phyloP scores from a whole-genome alignment of 2,113 vertebrate species.

The Datnioides undecimradiatus region DNA sequence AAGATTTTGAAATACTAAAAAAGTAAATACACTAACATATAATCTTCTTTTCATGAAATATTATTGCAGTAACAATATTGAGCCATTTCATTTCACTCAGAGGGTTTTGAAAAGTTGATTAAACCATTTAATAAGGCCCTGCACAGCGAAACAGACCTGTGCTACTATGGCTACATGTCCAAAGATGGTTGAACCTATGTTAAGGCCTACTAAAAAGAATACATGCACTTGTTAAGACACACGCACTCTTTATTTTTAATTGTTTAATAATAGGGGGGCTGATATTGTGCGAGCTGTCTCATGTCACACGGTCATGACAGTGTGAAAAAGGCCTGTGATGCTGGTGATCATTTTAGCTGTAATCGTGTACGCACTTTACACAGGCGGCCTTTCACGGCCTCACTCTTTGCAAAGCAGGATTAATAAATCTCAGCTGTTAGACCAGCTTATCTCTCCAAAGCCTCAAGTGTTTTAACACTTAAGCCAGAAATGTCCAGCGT shows the following conservation, averaged over 20 bases:
- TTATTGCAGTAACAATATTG: background rate
- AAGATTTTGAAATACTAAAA: background rate
- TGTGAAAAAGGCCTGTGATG: background rate
- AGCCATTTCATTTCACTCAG: background rate
- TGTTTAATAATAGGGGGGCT: background rate
- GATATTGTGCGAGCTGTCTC: background rate
- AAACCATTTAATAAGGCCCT: background rate
- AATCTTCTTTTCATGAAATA: background rate
- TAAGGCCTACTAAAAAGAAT: background rate
- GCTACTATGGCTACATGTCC: background rate
- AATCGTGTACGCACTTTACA: constrained; percentile 11
- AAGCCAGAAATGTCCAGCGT: constrained; percentile 33
- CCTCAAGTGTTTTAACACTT: constrained; percentile 37
- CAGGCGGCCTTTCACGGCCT: constrained; percentile 50
- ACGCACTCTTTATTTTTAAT: background rate
- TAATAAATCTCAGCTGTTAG: constrained; percentile 42
- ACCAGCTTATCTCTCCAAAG: constrained; percentile 54
- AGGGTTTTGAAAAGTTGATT: background rate
- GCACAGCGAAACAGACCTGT: background rate
- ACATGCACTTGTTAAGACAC: background rate
- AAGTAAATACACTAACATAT: too few species aligned
- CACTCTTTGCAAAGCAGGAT: constrained; percentile 23
- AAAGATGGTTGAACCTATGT: background rate
- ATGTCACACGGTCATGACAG: background rate
- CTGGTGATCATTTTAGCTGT: constrained; percentile 20